Percentiles rank a stretch among this genome's conserved stretches.
phyloP scores from a whole-genome alignment of 1,140 invertebrate genomes.

The Nomia melanderi region DNA sequence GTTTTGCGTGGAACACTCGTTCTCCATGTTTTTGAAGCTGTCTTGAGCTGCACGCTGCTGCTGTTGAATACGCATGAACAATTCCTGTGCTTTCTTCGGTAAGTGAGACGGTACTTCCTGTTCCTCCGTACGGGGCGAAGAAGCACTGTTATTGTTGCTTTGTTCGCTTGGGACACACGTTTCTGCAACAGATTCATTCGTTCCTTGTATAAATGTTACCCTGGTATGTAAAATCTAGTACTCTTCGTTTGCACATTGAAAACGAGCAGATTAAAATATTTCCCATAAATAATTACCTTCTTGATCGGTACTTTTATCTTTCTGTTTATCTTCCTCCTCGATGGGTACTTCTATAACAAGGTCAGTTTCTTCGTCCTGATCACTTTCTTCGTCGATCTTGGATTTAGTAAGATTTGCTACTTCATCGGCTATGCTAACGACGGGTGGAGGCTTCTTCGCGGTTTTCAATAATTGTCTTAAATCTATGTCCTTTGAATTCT shows the following conservation, averaged over 20 bases:
- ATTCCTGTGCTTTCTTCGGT: conserved; percentile 85
- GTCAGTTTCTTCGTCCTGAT: conserved; percentile 77
- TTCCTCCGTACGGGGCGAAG: conserved; percentile 39
- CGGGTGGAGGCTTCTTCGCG: conserved; percentile 66
- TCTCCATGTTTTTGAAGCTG: conserved; percentile 78
- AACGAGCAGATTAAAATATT: background rate
- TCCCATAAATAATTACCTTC: conserved; percentile 32
- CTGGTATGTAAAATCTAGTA: too few species aligned
- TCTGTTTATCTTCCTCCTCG: conserved; percentile 75
- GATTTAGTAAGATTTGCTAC: conserved; percentile 72
- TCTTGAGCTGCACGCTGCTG: conserved; percentile 83
- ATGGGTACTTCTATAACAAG: conserved; percentile 76
- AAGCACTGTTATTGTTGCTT: conserved; percentile 62
- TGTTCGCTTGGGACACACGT: conserved; percentile 24
- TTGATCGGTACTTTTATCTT: conserved; percentile 43
- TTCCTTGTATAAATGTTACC: background rate
- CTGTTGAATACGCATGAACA: conserved; percentile 86
- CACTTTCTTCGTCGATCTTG: conserved; percentile 78
- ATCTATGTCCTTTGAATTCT: conserved; percentile 71
- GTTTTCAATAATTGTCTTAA: conserved; percentile 72
- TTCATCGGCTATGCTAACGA: conserved; percentile 75
- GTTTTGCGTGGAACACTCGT: conserved; percentile 81
- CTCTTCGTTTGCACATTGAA: too few species aligned
- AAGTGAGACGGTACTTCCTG: conserved; percentile 81
- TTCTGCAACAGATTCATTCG: conserved; percentile 30